Evolutionary conservation across 2,888 invertebrate genomes (phyloP), one percentile per base, ranked within the genome.

Genomic region (Diloba caeruleocephala): DNA sequence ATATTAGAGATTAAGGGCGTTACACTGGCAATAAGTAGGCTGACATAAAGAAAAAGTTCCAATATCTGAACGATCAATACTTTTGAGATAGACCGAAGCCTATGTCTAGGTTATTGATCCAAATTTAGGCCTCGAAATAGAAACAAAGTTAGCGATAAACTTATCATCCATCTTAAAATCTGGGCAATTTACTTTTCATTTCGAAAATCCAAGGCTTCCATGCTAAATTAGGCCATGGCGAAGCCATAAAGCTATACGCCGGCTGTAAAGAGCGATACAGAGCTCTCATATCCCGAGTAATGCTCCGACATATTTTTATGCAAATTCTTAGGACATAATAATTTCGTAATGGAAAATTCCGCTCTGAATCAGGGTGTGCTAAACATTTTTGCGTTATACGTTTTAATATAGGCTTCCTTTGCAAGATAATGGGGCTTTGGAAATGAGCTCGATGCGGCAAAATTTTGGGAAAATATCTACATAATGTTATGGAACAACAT

Each of bases 251-350:
- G 12, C 9, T 25, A 26, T 28, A 38, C 26, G 25, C 14, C 25
- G 32, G 41, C 13, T 26, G 43, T 28, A 38, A 23, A 25, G 7
- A 43, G 31, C 15, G 5, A 34, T 17, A 39, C 15, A 26, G 33
- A 39, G 15, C 17, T 25, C 42, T 50, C 9, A 10, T 43, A 43
- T 37, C 4, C 21, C 42, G 9, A 31, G 45, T 38, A 58, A 57
- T 71, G 49, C 28, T 38, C 39, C 45, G 7, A 50, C 53, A 62
- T 65, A 70, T 55, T 61, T 64, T 60, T 51, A 65, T 64, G 74
- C 53, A 70, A 64, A 72, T 73, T 64, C 67, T 38, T 50, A 41
- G 42, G 44, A 56, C 21, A 60, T 56, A 61, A 70, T 54, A 59
- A 60, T 42, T 62, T 41, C 49, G 38, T 64, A 64, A 62, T 59